Conservation (phyloP, 1,140 invertebrate genomes). For the Halotydeus destructor region DNA sequence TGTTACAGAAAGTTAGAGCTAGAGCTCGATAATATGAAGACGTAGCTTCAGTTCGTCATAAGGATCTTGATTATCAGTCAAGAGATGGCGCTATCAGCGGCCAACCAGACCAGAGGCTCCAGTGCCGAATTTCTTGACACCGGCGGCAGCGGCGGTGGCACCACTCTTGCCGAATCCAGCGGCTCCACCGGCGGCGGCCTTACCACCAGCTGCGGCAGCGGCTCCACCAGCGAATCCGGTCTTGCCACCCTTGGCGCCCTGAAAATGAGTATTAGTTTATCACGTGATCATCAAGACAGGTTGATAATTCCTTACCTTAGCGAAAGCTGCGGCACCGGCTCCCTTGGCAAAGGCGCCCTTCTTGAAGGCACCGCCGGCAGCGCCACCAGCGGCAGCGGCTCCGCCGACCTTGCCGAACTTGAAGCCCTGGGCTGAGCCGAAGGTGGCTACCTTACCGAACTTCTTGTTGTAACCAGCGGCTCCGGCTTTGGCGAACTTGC, state of each 20-base stretch:
- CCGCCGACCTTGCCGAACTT: slow-evolving; percentile 11
- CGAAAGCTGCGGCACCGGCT: background rate
- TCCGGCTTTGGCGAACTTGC: slow-evolving; percentile 6
- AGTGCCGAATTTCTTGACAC: background rate
- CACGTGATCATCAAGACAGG: no score
- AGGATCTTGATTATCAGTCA: background rate
- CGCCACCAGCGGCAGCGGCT: slow-evolving; percentile 9
- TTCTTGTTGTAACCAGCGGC: slow-evolving; percentile 14
- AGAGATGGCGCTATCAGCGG: background rate
- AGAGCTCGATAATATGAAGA: no score
- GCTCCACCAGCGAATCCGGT: background rate
- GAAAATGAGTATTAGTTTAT: no score
- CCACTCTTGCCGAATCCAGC: background rate
- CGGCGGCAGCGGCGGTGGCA: slow-evolving; percentile 3
- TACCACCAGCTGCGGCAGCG: background rate
- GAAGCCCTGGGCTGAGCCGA: slow-evolving; percentile 9
- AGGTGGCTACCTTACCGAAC: slow-evolving; percentile 10
- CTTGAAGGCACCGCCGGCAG: background rate
- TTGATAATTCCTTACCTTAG: no score
- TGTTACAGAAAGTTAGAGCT: no score
- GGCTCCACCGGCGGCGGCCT: background rate
- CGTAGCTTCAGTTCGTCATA: no score
- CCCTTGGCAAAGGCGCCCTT: slow-evolving; percentile 3
- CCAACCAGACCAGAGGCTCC: background rate
- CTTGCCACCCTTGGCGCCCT: background rate